Conservation (phyloP, 2,797 vertebrate genomes). For the Rousettus madagascariensis region DNA sequence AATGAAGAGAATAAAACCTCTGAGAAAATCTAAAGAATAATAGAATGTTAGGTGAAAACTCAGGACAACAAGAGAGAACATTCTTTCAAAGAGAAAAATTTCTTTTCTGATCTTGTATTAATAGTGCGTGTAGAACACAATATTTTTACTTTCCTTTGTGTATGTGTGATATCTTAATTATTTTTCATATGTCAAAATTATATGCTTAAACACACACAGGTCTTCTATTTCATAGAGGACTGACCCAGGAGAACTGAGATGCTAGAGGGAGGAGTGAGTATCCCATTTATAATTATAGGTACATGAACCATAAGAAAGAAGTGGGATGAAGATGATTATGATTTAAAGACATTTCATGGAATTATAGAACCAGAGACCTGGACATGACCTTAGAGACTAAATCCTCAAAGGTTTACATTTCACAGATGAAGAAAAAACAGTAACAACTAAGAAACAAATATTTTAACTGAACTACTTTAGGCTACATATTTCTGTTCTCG, state of each 20-base stretch:
- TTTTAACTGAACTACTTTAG: neutral
- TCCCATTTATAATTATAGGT: neutral
- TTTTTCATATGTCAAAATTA: constrained; percentile 9
- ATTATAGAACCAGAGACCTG: neutral
- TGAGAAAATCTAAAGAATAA: neutral
- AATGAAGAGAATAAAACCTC: neutral
- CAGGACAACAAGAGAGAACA: neutral
- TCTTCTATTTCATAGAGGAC: neutral
- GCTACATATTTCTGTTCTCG: neutral
- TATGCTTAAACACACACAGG: neutral
- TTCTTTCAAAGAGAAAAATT: neutral
- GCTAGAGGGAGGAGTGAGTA: neutral
- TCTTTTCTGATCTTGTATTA: neutral
- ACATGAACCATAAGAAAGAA: neutral
- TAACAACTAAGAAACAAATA: neutral
- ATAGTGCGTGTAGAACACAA: neutral
- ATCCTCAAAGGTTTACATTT: neutral
- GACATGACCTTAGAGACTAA: neutral
- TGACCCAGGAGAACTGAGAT: neutral
- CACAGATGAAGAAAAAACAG: neutral
- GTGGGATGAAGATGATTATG: too few species aligned
- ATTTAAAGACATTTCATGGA: neutral
- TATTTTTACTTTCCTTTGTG: neutral
- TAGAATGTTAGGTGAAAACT: neutral
- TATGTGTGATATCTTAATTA: neutral